Conservation (phyloP, 1,140 invertebrate species). For the Drosophila willistoni region DNA sequence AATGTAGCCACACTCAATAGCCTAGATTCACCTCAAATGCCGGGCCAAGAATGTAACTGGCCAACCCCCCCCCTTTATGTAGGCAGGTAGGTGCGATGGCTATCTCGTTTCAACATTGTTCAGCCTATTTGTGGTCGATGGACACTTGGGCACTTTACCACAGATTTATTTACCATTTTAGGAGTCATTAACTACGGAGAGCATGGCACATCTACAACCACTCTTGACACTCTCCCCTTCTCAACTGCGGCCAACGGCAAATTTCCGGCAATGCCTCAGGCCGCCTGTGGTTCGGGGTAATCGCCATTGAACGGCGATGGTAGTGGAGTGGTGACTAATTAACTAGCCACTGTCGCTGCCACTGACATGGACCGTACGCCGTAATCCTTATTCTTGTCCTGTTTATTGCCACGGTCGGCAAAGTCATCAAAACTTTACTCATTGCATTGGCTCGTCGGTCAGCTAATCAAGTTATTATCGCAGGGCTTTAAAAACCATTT, state of each 20-base stretch:
- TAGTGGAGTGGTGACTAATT: constrained; percentile 3
- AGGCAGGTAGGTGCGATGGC: constrained; percentile 6
- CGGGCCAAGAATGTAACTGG: neutral
- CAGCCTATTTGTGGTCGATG: constrained; percentile 22
- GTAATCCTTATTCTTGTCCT: constrained; percentile 25
- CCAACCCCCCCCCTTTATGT: neutral
- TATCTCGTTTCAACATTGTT: constrained; percentile 26
- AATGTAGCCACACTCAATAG: neutral
- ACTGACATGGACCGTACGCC: constrained; percentile 14
- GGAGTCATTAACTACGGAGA: constrained; percentile 42
- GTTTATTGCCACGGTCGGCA: neutral
- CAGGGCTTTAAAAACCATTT: constrained; percentile 47
- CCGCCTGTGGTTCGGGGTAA: constrained; percentile 1
- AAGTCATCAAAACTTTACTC: constrained; percentile 44
- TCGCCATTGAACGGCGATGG: neutral
- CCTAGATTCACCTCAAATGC: neutral
- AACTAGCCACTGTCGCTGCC: constrained; percentile 12
- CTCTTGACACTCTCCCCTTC: constrained; percentile 12
- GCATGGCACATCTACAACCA: neutral
- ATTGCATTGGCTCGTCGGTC: neutral
- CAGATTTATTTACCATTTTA: constrained; percentile 47
- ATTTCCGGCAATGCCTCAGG: constrained; percentile 16
- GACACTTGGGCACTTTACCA: constrained; percentile 29
- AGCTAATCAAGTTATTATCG: constrained; percentile 37
- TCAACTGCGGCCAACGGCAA: constrained; percentile 29